Evolutionary conservation across 2,888 invertebrate genomes (phyloP), one percentile per base, ranked within the genome.

Genomic region (Oasisia sp.): DNA sequence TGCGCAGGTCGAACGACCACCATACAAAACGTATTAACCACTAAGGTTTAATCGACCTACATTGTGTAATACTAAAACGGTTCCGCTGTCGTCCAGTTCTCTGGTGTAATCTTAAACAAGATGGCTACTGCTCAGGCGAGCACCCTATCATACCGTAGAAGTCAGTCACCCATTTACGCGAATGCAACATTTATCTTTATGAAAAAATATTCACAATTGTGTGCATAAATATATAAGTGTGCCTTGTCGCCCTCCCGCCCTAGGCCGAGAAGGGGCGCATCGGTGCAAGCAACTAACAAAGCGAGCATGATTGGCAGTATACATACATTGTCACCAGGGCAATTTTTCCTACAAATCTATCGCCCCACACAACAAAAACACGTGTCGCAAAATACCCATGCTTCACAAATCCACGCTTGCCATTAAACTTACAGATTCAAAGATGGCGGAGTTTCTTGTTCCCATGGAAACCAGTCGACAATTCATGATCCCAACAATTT

Each of bases 291-390:
- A 7, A 27, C 74, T 74, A 74, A 27, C n/a, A 74, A 74, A 74
- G 74, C 74, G 74, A 74, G 74, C n/a, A 74, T 74, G 74, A 74
- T n/a, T 74, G 19, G 74, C 27, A 27, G 74, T n/a, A 74, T n/a
- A 74, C 74, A 74, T n/a, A 74, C 74, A 19, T n/a, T 19, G 74
- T 74, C 74, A 74, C 27, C 74, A 74, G 74, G 74, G 74, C 74
- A 74, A 74, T 74, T 74, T 56, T 74, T 74, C 74, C 74, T 74
- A 74, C 74, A 74, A 74, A 74, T 74, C 74, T 74, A 74, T 74
- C n/a, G 74, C 74, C 74, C 74, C 74, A 38, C 74, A 74, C 74
- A 27, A 74, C 74, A 74, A 74, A 74, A 27, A n/a, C 74, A 19
- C 74, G n/a, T 74, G 74, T 74, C 27, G 38, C 38, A 19, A 74